These are phyloP conservation scores for Nesoenas mayeri DNA, from an alignment of 2,113 vertebrate genomes.

Conservation along the genomic window DNA sequence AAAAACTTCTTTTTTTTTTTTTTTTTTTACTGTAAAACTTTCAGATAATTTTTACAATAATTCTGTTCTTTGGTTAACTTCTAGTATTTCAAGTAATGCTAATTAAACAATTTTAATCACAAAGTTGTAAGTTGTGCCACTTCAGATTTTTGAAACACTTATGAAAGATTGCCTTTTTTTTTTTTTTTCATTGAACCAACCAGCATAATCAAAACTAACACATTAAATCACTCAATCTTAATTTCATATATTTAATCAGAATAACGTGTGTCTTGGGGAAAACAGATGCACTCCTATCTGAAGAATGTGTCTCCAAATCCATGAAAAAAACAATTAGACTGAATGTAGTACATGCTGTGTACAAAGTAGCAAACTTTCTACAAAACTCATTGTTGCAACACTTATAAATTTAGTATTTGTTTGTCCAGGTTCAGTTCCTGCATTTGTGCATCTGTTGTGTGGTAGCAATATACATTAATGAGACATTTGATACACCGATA, in stretches of 20 bases:
- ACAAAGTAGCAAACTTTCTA: neutral
- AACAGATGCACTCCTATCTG: neutral
- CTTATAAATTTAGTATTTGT: neutral
- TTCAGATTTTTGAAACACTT: neutral
- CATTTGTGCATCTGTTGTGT: neutral
- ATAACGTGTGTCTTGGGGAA: conserved; percentile 25
- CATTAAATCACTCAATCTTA: conserved; percentile 21
- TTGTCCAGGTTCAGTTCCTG: neutral
- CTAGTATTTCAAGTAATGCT: neutral
- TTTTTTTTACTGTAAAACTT: neutral
- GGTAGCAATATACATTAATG: conserved; percentile 23
- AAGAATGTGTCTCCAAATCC: neutral
- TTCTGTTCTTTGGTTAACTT: neutral
- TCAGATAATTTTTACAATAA: neutral
- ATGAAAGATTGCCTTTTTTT: neutral
- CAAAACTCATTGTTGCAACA: neutral
- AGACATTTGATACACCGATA: neutral
- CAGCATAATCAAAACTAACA: conserved; percentile 18
- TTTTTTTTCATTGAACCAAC: neutral
- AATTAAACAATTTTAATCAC: conserved; percentile 52
- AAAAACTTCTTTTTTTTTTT: neutral
- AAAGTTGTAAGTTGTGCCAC: neutral
- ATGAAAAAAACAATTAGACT: conserved; percentile 25
- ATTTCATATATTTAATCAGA: conserved; percentile 63
- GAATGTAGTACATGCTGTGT: neutral